Conservation (phyloP, 2,113 vertebrate species). For the Eurystomus gularis region DNA sequence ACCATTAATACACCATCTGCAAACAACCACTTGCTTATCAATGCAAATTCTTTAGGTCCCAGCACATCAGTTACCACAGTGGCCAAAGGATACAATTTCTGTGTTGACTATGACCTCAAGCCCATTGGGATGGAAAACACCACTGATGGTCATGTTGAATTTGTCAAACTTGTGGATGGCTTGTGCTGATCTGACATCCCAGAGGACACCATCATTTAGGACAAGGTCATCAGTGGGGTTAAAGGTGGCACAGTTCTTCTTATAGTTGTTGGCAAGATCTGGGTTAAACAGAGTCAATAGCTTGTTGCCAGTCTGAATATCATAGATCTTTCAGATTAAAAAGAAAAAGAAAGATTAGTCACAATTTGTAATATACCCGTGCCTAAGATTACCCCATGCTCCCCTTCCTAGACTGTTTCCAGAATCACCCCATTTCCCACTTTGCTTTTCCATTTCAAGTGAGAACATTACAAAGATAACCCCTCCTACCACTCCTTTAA, state of each 20-base stretch:
- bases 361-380: constrained; percentile 34
- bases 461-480: neutral
- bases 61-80: neutral
- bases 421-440: neutral
- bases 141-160: constrained; percentile 99
- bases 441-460: neutral
- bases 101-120: constrained; percentile 97
- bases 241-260: constrained; percentile 98
- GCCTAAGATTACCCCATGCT: neutral
- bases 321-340: constrained; percentile 89
- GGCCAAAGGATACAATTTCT: constrained; percentile 93
- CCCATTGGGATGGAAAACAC: constrained; percentile 96
- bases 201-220: constrained; percentile 96
- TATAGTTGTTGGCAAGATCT: constrained; percentile 99
- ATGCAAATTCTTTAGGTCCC: neutral
- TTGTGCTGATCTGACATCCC: constrained; percentile 95
- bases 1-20: neutral
- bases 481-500: neutral
- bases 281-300: constrained; percentile 97
- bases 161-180: constrained; percentile 99
- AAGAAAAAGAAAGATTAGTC: constrained; percentile 66
- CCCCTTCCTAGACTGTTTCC: neutral
- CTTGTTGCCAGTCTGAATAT: constrained; percentile 97
- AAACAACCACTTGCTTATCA: neutral
- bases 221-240: constrained; percentile 98